Conservation (phyloP, 1,140 invertebrate genomes). For the Mamestra configurata region DNA sequence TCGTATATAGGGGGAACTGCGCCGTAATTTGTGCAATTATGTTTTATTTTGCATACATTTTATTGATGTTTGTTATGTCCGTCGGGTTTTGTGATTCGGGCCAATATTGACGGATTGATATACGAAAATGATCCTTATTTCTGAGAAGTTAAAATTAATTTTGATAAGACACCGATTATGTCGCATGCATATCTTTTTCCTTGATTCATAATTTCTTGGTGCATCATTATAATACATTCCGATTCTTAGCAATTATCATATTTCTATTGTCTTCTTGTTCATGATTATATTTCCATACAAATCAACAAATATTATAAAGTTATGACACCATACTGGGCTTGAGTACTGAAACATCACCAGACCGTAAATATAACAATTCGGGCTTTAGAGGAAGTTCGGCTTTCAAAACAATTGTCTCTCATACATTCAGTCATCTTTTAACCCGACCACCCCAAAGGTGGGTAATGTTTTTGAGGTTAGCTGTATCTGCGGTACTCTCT, state of each 20-base stretch:
- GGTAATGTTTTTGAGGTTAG: too few species aligned
- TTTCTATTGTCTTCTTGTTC: background rate
- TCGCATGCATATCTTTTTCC: background rate
- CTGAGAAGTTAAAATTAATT: background rate
- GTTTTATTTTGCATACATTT: slow-evolving; percentile 44
- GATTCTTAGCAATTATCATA: background rate
- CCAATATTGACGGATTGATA: slow-evolving; percentile 15
- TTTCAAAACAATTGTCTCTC: too few species aligned
- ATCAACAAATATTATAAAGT: too few species aligned
- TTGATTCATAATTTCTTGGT: background rate
- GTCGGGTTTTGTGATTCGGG: slow-evolving; percentile 42
- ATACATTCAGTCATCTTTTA: too few species aligned
- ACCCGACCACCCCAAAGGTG: too few species aligned
- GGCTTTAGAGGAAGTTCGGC: too few species aligned
- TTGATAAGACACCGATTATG: background rate
- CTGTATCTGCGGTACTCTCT: too few species aligned
- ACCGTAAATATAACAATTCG: too few species aligned
- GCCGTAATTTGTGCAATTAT: slow-evolving; percentile 41
- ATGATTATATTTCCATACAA: too few species aligned
- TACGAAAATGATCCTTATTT: slow-evolving; percentile 25
- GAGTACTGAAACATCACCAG: too few species aligned
- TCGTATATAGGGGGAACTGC: background rate
- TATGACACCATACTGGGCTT: too few species aligned
- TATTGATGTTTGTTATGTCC: slow-evolving; percentile 48
- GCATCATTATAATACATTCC: slow-evolving; percentile 14